A percentile compares a stretch with the other conserved stretches of the same genome.
Conservation (phyloP, 2,113 vertebrate species). For the Hyperopisus bebe region DNA sequence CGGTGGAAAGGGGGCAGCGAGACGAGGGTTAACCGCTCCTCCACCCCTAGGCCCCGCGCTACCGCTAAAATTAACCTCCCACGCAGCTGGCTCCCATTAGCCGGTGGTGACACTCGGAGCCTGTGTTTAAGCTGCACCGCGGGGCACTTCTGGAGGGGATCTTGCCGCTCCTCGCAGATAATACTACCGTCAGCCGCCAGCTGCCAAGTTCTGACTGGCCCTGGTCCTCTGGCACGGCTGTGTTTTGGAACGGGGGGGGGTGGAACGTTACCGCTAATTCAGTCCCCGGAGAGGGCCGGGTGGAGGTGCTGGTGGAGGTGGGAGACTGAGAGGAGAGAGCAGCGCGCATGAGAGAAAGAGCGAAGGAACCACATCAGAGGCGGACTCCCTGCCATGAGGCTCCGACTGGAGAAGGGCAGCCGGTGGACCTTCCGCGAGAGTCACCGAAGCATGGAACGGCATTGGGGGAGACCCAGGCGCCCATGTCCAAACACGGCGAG, state of each 20-base stretch:
- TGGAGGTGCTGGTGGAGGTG: neutral
- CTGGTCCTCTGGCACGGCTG: constrained; percentile 25
- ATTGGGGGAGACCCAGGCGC: neutral
- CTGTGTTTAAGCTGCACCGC: constrained; percentile 44
- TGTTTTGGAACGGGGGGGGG: constrained; percentile 25
- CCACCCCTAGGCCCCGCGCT: constrained; percentile 43
- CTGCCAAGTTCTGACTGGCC: constrained; percentile 41
- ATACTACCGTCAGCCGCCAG: constrained; percentile 39
- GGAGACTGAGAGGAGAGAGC: neutral
- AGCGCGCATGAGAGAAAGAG: neutral
- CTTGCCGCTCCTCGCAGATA: constrained; percentile 29
- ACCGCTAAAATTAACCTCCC: constrained; percentile 60
- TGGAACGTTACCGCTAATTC: constrained; percentile 24
- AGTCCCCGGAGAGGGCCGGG: neutral
- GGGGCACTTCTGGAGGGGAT: constrained; percentile 23
- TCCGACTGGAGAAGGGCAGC: neutral
- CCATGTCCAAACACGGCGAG: neutral
- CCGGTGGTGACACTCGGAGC: constrained; percentile 49
- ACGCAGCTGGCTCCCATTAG: constrained; percentile 68
- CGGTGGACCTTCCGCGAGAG: neutral
- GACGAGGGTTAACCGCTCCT: constrained; percentile 41
- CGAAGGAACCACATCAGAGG: constrained; percentile 3
- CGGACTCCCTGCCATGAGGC: neutral
- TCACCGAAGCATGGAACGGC: neutral
- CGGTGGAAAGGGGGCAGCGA: constrained; percentile 14